A percentile compares a stretch with the other conserved stretches of the same genome.
Evolutionary conservation across 2,113 vertebrate species (phyloP).

Genomic region (Notiomystis cincta): DNA sequence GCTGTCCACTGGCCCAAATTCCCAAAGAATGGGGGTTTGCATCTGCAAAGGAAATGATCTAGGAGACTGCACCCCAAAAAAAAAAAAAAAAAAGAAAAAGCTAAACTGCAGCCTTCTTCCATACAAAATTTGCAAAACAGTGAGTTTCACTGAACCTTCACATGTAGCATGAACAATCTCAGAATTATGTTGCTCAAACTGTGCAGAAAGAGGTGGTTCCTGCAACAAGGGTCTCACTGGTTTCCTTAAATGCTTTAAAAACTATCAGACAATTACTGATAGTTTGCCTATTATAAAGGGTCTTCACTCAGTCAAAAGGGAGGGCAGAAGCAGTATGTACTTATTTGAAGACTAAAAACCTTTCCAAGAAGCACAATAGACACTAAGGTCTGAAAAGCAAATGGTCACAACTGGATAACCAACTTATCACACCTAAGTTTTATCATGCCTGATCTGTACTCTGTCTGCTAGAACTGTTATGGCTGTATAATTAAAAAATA

Average conservation of each 20-base stretch:
- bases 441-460: background rate
- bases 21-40: background rate
- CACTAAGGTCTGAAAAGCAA: background rate
- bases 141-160: background rate
- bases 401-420: background rate
- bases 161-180: background rate
- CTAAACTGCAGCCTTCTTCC: background rate
- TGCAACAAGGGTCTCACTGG: background rate
- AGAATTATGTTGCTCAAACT: background rate
- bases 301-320: background rate
- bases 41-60: background rate
- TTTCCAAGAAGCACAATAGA: background rate
- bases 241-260: background rate
- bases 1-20: background rate
- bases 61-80: background rate
- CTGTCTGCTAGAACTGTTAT: background rate
- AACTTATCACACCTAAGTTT: background rate
- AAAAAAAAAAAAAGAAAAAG: background rate
- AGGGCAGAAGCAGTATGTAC: background rate
- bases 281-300: background rate
- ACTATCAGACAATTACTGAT: background rate
- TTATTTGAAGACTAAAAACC: background rate
- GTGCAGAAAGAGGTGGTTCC: background rate
- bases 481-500: background rate
- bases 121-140: background rate